Evolutionary conservation across 2,113 vertebrate genomes (phyloP), one percentile per base, ranked within the genome.

Genomic region (Ptilorrhoa leucosticta): DNA sequence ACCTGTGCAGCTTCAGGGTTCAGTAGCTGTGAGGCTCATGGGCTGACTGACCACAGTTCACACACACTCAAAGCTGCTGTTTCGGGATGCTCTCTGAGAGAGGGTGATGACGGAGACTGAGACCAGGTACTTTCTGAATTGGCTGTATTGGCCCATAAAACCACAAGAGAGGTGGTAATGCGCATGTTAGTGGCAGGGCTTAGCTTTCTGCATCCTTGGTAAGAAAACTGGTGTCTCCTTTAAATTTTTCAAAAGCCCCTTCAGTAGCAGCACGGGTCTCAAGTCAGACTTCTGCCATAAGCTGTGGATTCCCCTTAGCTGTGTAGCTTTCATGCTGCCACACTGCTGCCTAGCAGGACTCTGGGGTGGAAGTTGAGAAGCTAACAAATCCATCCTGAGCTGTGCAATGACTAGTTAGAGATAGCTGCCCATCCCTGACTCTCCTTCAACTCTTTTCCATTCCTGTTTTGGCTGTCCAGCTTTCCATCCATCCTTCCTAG

Each of bases 101-200:
- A 85, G 48, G 48, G 6, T 71, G 94, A 79, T 94, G 87, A 92
- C 30, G 0, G 89, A 96, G 90, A 90, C 63, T 83, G 93, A 90
- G 90, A 96, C 53, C 80, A 83, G 90, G 87, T 77, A 86, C 90
- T 94, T 96, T 97, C 92, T 96, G 89, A 87, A 93, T 95, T 91
- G 91, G 13, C 58, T 96, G 47, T 83, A 13, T 47, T 83, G 73
- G 82, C 79, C 53, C 27, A 31, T 88, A 58, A 95, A 96, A 92
- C 88, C 96, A 87, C 92, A 93, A 81, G 75, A 70, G 94, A 92
- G 81, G 68, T 88, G 44, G 31, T 42, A 69, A n/a, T 8, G 17
- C 58, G 54, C 54, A 68, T 1, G 3, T 31, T 70, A 85, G 88
- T 2, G 18, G 27, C 53, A 71, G n/a, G 31, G 42, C 57, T 83